These are phyloP conservation scores for Stichopus horrens DNA, from an alignment of 53 echinoderm and acorn worm species.

Conservation along the genomic window DNA sequence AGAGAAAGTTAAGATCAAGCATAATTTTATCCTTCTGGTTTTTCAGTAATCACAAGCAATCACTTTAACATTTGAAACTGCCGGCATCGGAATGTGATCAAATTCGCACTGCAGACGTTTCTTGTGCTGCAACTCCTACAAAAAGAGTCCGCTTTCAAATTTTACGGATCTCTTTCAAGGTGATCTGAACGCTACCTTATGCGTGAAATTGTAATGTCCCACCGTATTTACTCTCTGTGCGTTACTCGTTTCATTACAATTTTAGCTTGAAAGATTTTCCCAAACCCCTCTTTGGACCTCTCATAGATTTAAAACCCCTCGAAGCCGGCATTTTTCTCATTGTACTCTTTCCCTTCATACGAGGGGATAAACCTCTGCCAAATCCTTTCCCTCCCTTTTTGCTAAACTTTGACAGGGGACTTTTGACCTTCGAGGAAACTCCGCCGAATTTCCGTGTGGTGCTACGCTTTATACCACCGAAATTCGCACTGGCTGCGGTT, in stretches of 20 bases:
- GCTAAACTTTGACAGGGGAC: neutral
- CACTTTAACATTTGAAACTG: too few species aligned
- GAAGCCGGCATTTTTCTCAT: slow-evolving; percentile 19
- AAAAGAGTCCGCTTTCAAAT: too few species aligned
- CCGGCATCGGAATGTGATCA: too few species aligned
- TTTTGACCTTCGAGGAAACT: neutral
- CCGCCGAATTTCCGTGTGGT: neutral
- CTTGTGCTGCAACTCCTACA: too few species aligned
- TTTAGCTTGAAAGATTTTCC: neutral
- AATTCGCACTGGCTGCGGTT: neutral
- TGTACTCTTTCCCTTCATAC: slow-evolving; percentile 11
- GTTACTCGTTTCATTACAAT: neutral
- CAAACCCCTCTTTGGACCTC: slow-evolving; percentile 26
- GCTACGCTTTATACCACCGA: neutral
- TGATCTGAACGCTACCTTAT: too few species aligned
- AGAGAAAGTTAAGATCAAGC: too few species aligned
- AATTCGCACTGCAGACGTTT: too few species aligned
- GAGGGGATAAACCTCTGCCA: neutral
- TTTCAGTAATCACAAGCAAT: too few species aligned
- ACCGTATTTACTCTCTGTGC: too few species aligned
- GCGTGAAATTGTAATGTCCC: too few species aligned
- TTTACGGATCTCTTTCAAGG: too few species aligned
- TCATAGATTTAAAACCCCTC: slow-evolving; percentile 16
- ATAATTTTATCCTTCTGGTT: too few species aligned
- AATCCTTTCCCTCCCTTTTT: neutral